phyloP scores from a whole-genome alignment of 2,888 invertebrate genomes.

The Hypena proboscidalis region DNA sequence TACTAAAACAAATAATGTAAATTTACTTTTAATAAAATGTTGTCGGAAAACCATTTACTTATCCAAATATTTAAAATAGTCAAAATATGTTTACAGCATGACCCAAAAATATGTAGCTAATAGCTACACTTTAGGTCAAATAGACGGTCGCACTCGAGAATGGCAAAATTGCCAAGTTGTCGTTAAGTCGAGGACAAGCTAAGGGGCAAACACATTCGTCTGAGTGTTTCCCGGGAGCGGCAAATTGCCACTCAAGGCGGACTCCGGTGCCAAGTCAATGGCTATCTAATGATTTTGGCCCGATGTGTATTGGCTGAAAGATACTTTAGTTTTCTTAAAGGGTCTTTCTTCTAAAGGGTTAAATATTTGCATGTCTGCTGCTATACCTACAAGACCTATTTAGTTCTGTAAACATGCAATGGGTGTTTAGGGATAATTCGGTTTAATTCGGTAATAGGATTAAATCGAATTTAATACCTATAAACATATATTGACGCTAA shows the following conservation, averaged over 20 bases:
- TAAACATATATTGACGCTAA: too few relatives aligned
- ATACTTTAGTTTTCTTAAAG: background rate
- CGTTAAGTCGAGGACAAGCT: constrained; percentile 42
- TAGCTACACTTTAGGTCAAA: constrained; percentile 37
- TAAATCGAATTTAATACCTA: too few relatives aligned
- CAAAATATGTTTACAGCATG: background rate
- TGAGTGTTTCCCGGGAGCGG: constrained; percentile 68
- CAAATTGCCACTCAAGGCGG: constrained; percentile 74
- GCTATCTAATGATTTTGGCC: constrained; percentile 54
- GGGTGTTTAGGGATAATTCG: too few relatives aligned
- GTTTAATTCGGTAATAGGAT: too few relatives aligned
- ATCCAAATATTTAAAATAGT: too few relatives aligned
- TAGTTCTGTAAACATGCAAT: too few relatives aligned
- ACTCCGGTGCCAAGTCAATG: constrained; percentile 44
- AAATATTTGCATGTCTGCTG: too few relatives aligned
- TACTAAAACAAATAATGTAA: too few relatives aligned
- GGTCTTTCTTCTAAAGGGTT: background rate
- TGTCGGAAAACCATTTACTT: too few relatives aligned
- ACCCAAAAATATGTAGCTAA: constrained; percentile 15
- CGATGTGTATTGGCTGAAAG: constrained; percentile 32
- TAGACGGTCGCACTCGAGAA: constrained; percentile 55
- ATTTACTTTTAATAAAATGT: too few relatives aligned
- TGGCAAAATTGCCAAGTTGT: constrained; percentile 69
- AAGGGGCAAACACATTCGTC: constrained; percentile 69
- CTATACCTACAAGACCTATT: too few relatives aligned